A percentile compares a stretch with the other conserved stretches of the same genome.
Conservation (phyloP, 2,797 vertebrate genomes). For the Myotis pilosus region DNA sequence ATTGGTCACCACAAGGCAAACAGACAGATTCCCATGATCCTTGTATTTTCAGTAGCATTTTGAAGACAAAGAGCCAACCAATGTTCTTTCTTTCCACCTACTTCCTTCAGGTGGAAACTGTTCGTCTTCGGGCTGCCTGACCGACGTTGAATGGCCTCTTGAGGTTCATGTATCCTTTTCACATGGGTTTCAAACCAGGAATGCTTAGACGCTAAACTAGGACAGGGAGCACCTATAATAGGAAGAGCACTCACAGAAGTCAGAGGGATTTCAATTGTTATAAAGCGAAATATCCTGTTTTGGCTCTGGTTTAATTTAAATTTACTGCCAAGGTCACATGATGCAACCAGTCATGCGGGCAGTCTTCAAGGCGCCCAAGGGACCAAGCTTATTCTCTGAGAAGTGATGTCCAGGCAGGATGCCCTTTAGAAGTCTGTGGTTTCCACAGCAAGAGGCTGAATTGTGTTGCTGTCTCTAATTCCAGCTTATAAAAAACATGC, state of each 20-base stretch:
- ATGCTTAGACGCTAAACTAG: not conserved
- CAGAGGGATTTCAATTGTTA: constrained; percentile 12
- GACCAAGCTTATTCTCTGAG: constrained; percentile 32
- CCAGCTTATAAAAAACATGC: constrained; percentile 66
- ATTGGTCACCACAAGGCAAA: not conserved
- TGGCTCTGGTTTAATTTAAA: constrained; percentile 68
- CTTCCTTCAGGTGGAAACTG: not conserved
- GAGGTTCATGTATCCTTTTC: not conserved
- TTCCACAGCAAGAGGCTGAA: constrained; percentile 67
- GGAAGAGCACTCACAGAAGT: not conserved
- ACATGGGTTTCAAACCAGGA: not conserved
- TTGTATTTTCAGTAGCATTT: not conserved
- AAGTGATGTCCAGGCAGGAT: constrained; percentile 65
- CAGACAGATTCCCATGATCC: not conserved
- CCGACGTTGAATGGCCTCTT: not conserved
- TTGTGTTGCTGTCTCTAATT: constrained; percentile 62
- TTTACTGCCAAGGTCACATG: constrained; percentile 55
- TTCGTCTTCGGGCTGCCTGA: not conserved
- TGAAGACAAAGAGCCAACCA: not conserved
- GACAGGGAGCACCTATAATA: not conserved
- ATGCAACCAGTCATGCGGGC: not conserved
- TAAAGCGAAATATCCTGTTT: not conserved
- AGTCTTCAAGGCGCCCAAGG: constrained; percentile 45
- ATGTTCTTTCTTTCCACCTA: not conserved
- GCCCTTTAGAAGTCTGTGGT: constrained; percentile 67